phyloP scores from a whole-genome alignment of 2,888 invertebrate species.

The Scaptodrosophila latifasciaeformis region DNA sequence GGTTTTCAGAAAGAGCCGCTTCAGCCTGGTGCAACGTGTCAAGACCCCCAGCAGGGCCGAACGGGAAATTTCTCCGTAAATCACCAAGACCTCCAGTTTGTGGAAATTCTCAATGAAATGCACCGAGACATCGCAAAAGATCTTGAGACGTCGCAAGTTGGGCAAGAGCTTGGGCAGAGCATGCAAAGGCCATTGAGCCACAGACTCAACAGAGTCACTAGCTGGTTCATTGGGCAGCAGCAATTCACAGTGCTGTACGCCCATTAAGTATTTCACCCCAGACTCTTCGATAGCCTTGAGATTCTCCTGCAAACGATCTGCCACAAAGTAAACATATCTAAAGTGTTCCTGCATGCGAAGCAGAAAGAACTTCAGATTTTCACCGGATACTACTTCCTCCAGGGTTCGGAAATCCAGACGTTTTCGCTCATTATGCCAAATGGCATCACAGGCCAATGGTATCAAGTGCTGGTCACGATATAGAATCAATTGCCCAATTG shows the following conservation, averaged over 20 bases:
- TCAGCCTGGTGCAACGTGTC: conserved; percentile 10
- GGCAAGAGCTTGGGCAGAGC: conserved; percentile 32
- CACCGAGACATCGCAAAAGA: conserved; percentile 23
- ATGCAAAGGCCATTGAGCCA: conserved; percentile 32
- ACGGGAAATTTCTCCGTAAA: conserved; percentile 4
- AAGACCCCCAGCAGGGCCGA: conserved; percentile 21
- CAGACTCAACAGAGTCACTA: no score
- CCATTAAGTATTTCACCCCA: conserved; percentile 16
- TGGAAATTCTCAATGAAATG: conserved; percentile 32
- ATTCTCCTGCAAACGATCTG: conserved; percentile 28
- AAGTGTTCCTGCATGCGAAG: conserved; percentile 25
- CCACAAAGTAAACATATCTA: conserved; percentile 13
- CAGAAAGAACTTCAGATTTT: conserved; percentile 16
- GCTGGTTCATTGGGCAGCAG: no score
- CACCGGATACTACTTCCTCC: conserved; percentile 13
- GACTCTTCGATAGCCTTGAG: conserved; percentile 26
- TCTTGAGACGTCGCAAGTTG: conserved; percentile 11
- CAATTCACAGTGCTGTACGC: conserved; percentile 23
- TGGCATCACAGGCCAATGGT: background rate
- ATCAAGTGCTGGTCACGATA: no score
- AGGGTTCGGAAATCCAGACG: conserved; percentile 25
- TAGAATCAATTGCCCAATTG: no score
- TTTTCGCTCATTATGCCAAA: conserved; percentile 18
- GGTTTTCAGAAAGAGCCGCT: conserved; percentile 11
- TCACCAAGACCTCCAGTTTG: conserved; percentile 11